Evolutionary conservation across 2,113 vertebrate genomes (phyloP).

Genomic region (Nesogale talazaci): DNA sequence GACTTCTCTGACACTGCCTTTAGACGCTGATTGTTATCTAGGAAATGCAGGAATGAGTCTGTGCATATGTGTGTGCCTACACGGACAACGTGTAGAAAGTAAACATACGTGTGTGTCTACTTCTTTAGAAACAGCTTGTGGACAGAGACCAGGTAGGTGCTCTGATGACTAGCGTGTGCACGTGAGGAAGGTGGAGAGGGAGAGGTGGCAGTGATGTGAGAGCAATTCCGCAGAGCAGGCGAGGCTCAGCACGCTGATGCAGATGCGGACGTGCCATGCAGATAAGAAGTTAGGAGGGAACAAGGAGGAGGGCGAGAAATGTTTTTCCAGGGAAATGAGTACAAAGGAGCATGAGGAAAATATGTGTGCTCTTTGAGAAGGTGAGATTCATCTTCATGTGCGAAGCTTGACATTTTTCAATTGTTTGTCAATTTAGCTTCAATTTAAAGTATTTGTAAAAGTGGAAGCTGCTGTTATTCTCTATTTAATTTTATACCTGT

Average conservation of each 20-base stretch:
- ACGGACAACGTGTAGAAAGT: neutral
- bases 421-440: slow-evolving; percentile 19
- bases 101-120: neutral
- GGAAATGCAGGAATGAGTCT: neutral
- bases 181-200: neutral
- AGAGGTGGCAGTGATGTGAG: neutral
- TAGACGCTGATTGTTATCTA: neutral
- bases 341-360: neutral
- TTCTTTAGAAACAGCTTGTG: neutral
- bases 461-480: neutral
- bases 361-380: neutral
- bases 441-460: neutral
- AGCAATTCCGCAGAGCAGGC: neutral
- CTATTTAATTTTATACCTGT: neutral
- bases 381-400: neutral
- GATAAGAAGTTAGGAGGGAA: neutral
- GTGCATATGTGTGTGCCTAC: no score
- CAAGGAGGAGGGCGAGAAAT: neutral
- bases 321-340: neutral
- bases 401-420: slow-evolving; percentile 9
- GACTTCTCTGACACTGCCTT: neutral
- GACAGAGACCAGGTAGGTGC: neutral
- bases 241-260: neutral
- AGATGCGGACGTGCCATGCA: neutral
- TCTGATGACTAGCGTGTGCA: neutral